Evolutionary conservation across 2,113 vertebrate genomes (phyloP).

Genomic region (Propithecus coquereli): DNA sequence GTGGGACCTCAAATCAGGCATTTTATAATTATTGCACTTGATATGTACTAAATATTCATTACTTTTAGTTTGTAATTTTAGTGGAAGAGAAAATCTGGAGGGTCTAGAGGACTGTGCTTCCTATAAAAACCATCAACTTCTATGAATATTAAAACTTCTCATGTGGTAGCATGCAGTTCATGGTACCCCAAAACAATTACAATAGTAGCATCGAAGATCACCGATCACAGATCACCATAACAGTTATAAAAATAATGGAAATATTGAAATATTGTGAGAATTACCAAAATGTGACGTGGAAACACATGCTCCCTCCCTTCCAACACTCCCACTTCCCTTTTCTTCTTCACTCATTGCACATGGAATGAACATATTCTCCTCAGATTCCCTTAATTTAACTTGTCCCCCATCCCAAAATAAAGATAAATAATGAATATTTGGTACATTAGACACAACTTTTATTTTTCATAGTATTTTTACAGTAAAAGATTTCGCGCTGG

Average conservation of each 20-base stretch:
- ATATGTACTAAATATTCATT: neutral
- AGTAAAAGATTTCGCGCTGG: neutral
- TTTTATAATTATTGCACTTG: neutral
- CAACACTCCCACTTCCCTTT: neutral
- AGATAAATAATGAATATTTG: neutral
- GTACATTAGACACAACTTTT: neutral
- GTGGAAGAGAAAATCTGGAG: neutral
- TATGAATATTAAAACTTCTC: neutral
- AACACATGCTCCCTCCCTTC: neutral
- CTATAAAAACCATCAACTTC: neutral
- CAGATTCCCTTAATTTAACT: neutral
- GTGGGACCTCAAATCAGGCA: neutral
- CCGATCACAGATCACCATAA: too few species aligned
- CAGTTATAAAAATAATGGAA: too few species aligned
- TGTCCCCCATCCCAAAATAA: neutral
- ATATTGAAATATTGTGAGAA: too few species aligned
- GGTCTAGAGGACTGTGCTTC: neutral
- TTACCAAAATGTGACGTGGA: too few species aligned
- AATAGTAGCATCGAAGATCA: too few species aligned
- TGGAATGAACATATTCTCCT: neutral
- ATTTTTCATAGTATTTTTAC: neutral
- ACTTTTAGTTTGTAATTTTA: neutral
- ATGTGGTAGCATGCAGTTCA: neutral
- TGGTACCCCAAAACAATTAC: too few species aligned
- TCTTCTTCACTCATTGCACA: neutral